Conservation (phyloP, 2,797 vertebrate genomes). For the Cossypha niveicapilla region DNA sequence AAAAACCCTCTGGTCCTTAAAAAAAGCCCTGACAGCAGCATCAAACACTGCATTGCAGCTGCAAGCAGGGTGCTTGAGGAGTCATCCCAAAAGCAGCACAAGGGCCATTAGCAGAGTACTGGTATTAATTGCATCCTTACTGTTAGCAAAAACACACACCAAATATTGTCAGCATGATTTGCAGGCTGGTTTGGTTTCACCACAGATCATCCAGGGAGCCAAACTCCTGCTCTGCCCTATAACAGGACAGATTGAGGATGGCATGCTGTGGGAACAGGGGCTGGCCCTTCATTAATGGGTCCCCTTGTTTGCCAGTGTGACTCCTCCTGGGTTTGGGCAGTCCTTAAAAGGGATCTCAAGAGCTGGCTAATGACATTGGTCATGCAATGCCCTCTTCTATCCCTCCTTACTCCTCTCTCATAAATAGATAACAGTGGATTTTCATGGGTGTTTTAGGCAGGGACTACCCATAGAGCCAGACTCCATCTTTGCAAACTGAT, state of each 20-base stretch:
- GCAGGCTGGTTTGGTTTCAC: background rate
- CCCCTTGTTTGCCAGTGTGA: rapidly evolving
- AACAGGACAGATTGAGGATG: background rate
- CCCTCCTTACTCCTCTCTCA: background rate
- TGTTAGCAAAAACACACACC: background rate
- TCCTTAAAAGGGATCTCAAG: background rate
- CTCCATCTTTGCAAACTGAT: background rate
- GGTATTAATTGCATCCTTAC: background rate
- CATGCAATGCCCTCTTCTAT: background rate
- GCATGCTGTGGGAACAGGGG: rapidly evolving
- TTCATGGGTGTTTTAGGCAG: background rate
- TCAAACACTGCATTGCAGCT: background rate
- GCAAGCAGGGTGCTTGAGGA: background rate
- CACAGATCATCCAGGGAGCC: background rate
- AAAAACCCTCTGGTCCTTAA: background rate
- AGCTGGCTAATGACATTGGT: background rate
- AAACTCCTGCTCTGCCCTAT: background rate
- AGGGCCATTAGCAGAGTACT: background rate
- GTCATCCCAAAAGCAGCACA: background rate
- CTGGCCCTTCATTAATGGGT: background rate
- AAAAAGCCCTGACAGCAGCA: background rate
- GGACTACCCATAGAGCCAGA: background rate
- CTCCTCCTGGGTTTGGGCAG: background rate
- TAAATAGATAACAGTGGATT: background rate
- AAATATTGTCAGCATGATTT: background rate